Percentiles rank a stretch among this genome's conserved stretches.
Conservation (phyloP, 2,113 vertebrate genomes). For the Ochotona princeps region DNA sequence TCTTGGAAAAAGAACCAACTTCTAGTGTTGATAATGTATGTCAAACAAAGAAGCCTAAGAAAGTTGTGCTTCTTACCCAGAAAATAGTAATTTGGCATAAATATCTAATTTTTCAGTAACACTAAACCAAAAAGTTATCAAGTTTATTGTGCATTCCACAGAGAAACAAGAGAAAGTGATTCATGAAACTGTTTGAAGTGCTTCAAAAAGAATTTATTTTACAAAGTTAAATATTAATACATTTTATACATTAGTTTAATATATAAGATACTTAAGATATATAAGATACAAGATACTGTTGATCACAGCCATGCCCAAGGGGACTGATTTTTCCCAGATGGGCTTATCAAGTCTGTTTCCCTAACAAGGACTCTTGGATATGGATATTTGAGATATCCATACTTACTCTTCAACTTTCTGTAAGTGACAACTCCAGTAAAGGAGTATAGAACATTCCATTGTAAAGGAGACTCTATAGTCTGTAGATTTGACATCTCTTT, state of each 20-base stretch:
- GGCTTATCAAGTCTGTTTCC: background rate
- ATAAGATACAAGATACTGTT: background rate
- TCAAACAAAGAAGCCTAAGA: background rate
- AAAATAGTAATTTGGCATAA: slow-evolving; percentile 1
- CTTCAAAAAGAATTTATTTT: slow-evolving; percentile 7
- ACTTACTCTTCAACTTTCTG: background rate
- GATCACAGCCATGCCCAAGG: background rate
- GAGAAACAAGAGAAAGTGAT: background rate
- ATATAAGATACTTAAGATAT: background rate
- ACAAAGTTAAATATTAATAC: slow-evolving; percentile 29
- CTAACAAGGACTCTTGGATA: background rate
- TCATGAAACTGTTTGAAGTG: background rate
- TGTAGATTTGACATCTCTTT: background rate
- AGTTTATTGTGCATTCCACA: background rate
- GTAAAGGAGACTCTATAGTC: background rate
- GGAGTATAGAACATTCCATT: background rate
- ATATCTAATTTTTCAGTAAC: slow-evolving; percentile 10
- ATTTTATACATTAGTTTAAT: background rate
- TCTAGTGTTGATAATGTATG: background rate
- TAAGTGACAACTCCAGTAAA: background rate
- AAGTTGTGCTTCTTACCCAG: background rate
- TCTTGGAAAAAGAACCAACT: slow-evolving; percentile 16
- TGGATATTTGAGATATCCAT: background rate
- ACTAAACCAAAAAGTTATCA: background rate
- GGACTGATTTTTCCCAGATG: background rate